Evolutionary conservation across 2,888 invertebrate genomes (phyloP), one percentile per base, ranked within the genome.

Genomic region (Gonocerus acuteangulatus): DNA sequence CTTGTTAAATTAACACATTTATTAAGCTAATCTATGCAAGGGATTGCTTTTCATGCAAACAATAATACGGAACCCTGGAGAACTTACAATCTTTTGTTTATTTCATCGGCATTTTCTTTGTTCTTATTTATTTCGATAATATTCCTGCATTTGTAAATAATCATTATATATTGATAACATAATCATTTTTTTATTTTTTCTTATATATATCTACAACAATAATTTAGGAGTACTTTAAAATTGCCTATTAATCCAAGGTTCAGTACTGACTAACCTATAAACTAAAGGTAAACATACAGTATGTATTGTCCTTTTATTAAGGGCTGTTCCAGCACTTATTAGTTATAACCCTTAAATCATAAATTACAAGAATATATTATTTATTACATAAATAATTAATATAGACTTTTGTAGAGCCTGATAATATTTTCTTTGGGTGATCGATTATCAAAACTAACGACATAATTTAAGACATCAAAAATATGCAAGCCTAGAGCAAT

Each of bases 21-120:
- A 59, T 48, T 27, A 62, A 57, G 54, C 52, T 63, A 63, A 34
- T 44, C 60, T 60, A 63, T 56, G 63, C 63, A 57, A 63, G 63
- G 63, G 56, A 45, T 56, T 16, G 19, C 44, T 45, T 22, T 56
- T 56, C 57, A 57, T 48, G 63, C 63, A 63, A 63, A 63, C 22
- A 34, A 63, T 60, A 48, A 60, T 45, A 48, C 56, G 54, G 49
- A 63, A 63, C 60, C 60, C 57, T 63, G 63, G 63, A 59, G 57
- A 58, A 62, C 39, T 18, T 48, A 27, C 19, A 42, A 45, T 56
- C 45, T 56, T 56, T 47, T 47, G 9, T 21, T 56, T 32, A 23
- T 56, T 32, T 16, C 23, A 23, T 56, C 42, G 15, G 2, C 22
- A 9, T 56, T 56, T 11, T 23, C 18, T 9, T 27, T 15, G 22